phyloP scores from a whole-genome alignment of 2,888 invertebrate species.

The Trachelus stipa region DNA sequence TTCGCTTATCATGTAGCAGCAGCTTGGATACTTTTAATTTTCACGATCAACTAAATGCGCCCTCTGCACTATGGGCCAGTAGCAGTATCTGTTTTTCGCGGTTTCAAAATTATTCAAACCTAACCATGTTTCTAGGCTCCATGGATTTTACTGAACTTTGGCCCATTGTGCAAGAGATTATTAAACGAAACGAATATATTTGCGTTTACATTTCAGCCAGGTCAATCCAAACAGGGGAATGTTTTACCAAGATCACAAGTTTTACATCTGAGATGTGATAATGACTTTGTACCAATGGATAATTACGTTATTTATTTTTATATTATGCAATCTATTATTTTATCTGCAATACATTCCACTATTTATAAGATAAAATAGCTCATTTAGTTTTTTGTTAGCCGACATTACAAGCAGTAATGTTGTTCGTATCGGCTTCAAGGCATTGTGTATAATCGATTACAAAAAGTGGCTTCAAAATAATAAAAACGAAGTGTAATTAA shows the following conservation, averaged over 20 bases:
- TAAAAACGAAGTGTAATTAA: background rate
- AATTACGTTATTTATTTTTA: background rate
- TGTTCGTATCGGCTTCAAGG: background rate
- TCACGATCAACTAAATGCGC: background rate
- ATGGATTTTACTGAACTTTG: background rate
- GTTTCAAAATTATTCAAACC: too few species aligned
- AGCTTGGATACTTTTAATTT: background rate
- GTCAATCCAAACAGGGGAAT: conserved; percentile 14
- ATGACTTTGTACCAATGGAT: background rate
- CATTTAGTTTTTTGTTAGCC: background rate
- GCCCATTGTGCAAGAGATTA: background rate
- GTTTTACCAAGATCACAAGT: conserved; percentile 20
- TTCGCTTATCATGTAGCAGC: background rate
- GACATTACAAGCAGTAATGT: background rate
- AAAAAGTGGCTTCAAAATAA: background rate
- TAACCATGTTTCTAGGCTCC: too few species aligned
- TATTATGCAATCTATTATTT: background rate
- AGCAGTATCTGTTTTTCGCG: background rate
- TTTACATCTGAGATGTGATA: conserved; percentile 4
- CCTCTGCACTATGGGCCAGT: background rate
- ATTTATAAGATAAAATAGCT: background rate
- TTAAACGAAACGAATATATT: background rate
- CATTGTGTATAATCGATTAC: background rate
- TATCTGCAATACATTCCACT: background rate
- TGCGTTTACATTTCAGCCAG: conserved; percentile 12